Evolutionary conservation across 2,888 invertebrate species (phyloP).

Genomic region (Petrolisthes cinctipes): DNA sequence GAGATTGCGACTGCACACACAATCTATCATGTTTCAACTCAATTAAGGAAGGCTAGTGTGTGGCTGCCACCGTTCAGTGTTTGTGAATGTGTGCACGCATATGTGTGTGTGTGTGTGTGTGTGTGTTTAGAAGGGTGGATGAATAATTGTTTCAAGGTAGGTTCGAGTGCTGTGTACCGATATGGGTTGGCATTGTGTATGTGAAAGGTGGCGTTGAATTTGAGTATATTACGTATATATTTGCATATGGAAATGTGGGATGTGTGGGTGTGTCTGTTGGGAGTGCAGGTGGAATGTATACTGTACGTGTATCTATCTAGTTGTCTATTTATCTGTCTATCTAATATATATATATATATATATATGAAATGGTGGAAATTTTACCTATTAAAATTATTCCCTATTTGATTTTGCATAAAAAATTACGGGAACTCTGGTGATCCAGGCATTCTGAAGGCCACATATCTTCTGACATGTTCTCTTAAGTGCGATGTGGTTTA

Average conservation of each 20-base stretch:
- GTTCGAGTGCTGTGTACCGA: too few species aligned
- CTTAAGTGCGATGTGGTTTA: too few species aligned
- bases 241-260: not conserved
- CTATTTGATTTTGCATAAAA: too few species aligned
- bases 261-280: not conserved
- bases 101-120: not conserved
- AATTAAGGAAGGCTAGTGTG: too few species aligned
- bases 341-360: not conserved
- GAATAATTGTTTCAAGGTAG: too few species aligned
- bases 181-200: too few species aligned
- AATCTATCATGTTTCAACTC: too few species aligned
- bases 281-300: not conserved
- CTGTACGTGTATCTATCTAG: not conserved
- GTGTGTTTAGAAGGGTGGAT: not conserved
- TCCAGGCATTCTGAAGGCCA: too few species aligned
- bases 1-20: not conserved
- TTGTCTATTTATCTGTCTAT: not conserved
- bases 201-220: too few species aligned
- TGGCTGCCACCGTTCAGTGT: not conserved
- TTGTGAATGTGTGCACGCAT: not conserved
- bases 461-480: too few species aligned
- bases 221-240: not conserved
- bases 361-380: not conserved
- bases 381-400: not conserved
- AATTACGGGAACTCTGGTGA: too few species aligned